Conservation (phyloP, 2,888 invertebrate genomes). For the Tenthredo scrophulariae region DNA sequence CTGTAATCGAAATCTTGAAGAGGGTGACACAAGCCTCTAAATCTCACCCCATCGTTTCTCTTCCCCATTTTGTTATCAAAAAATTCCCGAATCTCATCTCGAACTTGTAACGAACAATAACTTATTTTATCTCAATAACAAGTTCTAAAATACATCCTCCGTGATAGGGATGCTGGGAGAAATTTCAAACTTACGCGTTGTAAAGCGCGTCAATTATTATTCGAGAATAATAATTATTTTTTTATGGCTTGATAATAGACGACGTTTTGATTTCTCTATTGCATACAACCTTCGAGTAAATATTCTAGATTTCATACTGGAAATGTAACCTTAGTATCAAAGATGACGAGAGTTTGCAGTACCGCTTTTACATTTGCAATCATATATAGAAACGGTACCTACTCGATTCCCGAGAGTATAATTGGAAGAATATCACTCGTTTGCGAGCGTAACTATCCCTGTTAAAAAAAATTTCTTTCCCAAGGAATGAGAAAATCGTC, state of each 20-base stretch:
- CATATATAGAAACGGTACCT: neutral
- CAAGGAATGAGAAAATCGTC: constrained; percentile 17
- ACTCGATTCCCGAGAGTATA: neutral
- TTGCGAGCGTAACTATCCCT: neutral
- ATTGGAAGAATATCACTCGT: neutral
- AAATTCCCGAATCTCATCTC: neutral
- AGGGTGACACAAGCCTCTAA: constrained; percentile 36
- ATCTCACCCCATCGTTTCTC: constrained; percentile 16
- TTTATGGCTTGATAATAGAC: neutral
- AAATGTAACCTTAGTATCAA: neutral
- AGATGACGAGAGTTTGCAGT: neutral
- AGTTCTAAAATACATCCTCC: neutral
- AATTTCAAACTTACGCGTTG: neutral
- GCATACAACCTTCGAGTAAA: neutral
- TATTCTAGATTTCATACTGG: neutral
- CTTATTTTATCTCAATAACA: constrained; percentile 2
- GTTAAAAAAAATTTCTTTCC: neutral
- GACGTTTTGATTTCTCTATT: neutral
- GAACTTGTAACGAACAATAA: constrained; percentile 21
- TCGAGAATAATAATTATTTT: neutral
- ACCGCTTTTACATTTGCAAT: neutral
- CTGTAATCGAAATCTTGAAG: constrained; percentile 42
- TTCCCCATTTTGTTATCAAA: neutral
- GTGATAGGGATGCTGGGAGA: neutral
- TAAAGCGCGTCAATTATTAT: neutral